Evolutionary conservation across 2,888 invertebrate genomes (phyloP), one percentile per base, ranked within the genome.

Genomic region (Chymomyza fuscimana): DNA sequence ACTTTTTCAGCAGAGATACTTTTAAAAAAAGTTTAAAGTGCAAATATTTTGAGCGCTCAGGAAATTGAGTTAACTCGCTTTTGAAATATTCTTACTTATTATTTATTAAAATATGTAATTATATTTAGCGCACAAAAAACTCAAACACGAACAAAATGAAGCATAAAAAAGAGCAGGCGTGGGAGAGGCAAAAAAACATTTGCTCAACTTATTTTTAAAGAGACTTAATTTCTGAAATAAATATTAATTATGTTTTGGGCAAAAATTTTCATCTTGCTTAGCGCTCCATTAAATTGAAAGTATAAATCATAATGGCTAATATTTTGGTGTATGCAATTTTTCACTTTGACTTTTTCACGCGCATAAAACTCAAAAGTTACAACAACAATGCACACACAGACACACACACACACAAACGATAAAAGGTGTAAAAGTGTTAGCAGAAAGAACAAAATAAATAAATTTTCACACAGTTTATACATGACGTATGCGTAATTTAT

Each of bases 401-500:
- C 32, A 65, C 65, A 71, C 62, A 71, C 67, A 71, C 64, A 75
- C 4, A 75, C 69, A 70, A 54, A 22, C 54, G 22, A 52, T 68
- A 59, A 16, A 66, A 70, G 67, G 76, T 76, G 76, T 66, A 68
- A 70, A 77, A n/a, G 6, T 29, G 63, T 19, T 32, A 10, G 40
- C 64, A 32, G 61, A 52, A 64, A 25, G 52, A 56, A 46, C 36
- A 69, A 59, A 73, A 75, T 70, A 70, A 74, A 70, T 74, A 77
- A 72, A 81, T 86, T 74, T 79, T 70, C 66, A 50, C 67, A 76
- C 63, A 69, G 76, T 29, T 72, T 66, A 46, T 46, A 82, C 85
- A 79, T 71, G 84, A 78, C 84, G 82, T 82, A 81, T 86, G 78
- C 80, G 82, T 79, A 86, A 86, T 86, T 83, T 86, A 82, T 83